Evolutionary conservation across 2,888 invertebrate species (phyloP).

Genomic region (Leptinotarsa tumamoca): DNA sequence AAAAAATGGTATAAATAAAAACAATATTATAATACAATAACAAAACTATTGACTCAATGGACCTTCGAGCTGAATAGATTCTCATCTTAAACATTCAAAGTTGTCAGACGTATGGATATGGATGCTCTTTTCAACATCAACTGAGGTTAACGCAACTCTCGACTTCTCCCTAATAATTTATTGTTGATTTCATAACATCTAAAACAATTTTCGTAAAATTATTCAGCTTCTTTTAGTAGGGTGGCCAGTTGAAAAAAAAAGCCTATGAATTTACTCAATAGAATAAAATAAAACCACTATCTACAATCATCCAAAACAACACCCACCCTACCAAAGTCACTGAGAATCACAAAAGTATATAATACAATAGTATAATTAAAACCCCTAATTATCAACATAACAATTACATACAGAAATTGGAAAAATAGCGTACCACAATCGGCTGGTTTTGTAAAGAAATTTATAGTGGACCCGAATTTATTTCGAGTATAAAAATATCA

Average conservation of each 20-base stretch:
- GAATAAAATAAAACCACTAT: constrained; percentile 34
- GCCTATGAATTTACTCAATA: constrained; percentile 19
- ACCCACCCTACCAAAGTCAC: constrained; percentile 67
- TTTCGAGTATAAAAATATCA: too few species aligned
- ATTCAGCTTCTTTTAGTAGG: constrained; percentile 59
- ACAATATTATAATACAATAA: background rate
- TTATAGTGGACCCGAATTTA: too few species aligned
- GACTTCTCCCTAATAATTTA: background rate
- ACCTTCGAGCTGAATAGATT: background rate
- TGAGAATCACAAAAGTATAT: constrained; percentile 53
- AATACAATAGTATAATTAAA: constrained; percentile 33
- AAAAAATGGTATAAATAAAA: background rate
- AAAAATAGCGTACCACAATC: background rate
- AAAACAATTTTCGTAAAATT: constrained; percentile 31
- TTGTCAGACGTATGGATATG: background rate
- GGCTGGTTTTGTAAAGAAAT: background rate
- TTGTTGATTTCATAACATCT: constrained; percentile 6
- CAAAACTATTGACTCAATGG: background rate
- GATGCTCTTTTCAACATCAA: background rate
- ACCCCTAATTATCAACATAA: constrained; percentile 43
- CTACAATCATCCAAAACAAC: constrained; percentile 46
- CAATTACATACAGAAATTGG: constrained; percentile 40
- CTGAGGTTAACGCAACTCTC: constrained; percentile 16
- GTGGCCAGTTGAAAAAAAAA: constrained; percentile 54
- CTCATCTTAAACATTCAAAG: background rate